phyloP scores from a whole-genome alignment of 2,113 vertebrate species.

The Ophthalmolycus amberensis region DNA sequence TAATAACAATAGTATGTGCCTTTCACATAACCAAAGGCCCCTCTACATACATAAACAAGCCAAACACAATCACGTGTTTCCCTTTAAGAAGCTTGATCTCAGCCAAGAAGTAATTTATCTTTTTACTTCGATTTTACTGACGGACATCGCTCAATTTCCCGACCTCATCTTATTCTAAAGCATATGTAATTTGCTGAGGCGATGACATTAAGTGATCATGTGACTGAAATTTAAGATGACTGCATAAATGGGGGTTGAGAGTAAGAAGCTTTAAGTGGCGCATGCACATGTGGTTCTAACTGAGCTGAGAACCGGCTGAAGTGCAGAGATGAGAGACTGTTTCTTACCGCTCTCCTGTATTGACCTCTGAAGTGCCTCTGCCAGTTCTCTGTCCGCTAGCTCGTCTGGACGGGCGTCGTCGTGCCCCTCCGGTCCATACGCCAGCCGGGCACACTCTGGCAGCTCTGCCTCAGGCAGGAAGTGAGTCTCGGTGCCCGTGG shows the following conservation, averaged over 20 bases:
- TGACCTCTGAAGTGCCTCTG: constrained; percentile 95
- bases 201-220: constrained; percentile 64
- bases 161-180: constrained; percentile 6
- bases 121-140: neutral
- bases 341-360: constrained; percentile 94
- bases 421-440: constrained; percentile 89
- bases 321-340: constrained; percentile 12
- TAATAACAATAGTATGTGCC: neutral
- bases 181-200: constrained; percentile 45
- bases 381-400: constrained; percentile 93
- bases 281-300: constrained; percentile 74
- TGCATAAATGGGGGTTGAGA: constrained; percentile 64
- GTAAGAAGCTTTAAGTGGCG: constrained; percentile 72
- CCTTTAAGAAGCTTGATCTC: constrained; percentile 35
- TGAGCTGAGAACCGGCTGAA: constrained; percentile 53
- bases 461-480: constrained; percentile 95
- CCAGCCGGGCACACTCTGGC: constrained; percentile 94
- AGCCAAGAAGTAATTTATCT: neutral
- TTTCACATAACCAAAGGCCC: neutral
- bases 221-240: constrained; percentile 60
- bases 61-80: constrained; percentile 14
- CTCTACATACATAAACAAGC: neutral
- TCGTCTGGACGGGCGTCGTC: constrained; percentile 91
- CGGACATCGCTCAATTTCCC: neutral
- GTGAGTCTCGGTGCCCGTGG: constrained; percentile 93